These are phyloP conservation scores for Cynoglossus semilaevis DNA, from an alignment of 2,113 vertebrate species.

Conservation along the genomic window DNA sequence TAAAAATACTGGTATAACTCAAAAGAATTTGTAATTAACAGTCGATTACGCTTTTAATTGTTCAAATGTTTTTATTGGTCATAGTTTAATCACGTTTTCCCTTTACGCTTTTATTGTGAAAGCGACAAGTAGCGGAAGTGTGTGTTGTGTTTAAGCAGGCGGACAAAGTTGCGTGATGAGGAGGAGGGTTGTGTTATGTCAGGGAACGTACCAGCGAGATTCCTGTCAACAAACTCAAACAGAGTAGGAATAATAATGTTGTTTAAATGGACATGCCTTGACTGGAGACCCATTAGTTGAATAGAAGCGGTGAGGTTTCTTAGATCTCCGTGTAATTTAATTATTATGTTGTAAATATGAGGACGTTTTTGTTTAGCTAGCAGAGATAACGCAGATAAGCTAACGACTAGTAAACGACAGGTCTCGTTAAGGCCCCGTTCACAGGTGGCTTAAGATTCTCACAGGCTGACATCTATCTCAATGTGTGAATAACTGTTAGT, in stretches of 20 bases:
- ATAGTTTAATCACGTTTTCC: too few species aligned
- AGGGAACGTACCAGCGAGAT: conserved; percentile 48
- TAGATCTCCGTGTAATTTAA: neutral
- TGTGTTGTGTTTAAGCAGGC: conserved; percentile 4
- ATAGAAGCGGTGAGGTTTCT: conserved; percentile 34
- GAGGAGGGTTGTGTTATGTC: conserved; percentile 51
- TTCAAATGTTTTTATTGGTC: too few species aligned
- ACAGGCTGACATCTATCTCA: neutral
- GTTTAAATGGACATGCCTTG: conserved; percentile 54
- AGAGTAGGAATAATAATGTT: conserved; percentile 29
- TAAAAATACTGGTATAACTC: too few species aligned
- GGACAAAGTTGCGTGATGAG: conserved; percentile 36
- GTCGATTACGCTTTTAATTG: too few species aligned
- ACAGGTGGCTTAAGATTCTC: neutral
- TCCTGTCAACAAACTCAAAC: conserved; percentile 60
- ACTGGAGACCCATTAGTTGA: conserved; percentile 20
- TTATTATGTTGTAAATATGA: conserved; percentile 21
- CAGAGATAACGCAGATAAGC: conserved; percentile 44
- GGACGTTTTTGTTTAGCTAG: conserved; percentile 67
- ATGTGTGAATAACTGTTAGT: neutral
- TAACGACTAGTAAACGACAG: conserved; percentile 42
- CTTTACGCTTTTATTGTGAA: conserved; percentile 45
- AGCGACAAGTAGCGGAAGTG: conserved; percentile 25
- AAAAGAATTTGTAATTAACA: too few species aligned
- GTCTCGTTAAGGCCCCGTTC: conserved; percentile 35